Conservation (phyloP, 2,113 vertebrate genomes). For the Cheirogaleus medius region DNA sequence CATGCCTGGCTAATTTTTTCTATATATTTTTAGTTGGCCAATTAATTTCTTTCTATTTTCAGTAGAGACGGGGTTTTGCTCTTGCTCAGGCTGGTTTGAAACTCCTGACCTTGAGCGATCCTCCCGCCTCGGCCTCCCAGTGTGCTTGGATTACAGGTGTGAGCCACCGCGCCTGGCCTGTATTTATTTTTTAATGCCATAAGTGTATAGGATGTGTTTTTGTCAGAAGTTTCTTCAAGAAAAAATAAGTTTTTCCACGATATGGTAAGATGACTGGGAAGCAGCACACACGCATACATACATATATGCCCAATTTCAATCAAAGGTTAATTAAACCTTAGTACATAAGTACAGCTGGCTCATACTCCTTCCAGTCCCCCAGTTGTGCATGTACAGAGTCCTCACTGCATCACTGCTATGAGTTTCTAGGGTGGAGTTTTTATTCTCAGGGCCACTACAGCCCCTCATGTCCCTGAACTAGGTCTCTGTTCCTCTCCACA, state of each 20-base stretch:
- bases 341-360: neutral
- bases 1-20: too few species aligned
- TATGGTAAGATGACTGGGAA: neutral
- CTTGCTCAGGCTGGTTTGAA: too few species aligned
- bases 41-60: too few species aligned
- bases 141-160: too few species aligned
- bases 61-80: too few species aligned
- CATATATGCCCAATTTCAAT: neutral
- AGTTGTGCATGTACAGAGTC: too few species aligned
- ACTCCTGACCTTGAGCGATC: too few species aligned
- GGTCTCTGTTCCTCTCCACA: neutral
- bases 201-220: neutral
- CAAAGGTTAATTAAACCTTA: neutral
- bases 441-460: neutral
- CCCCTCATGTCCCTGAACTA: neutral
- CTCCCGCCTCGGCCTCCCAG: too few species aligned
- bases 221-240: neutral
- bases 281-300: neutral
- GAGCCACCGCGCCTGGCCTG: too few species aligned
- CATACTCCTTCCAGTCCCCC: fast-evolving
- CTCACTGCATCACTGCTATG: neutral
- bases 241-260: neutral
- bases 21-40: too few species aligned
- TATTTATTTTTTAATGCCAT: neutral
- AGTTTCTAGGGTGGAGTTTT: neutral